Conservation (phyloP, 2,113 vertebrate species). For the Indicator indicator region DNA sequence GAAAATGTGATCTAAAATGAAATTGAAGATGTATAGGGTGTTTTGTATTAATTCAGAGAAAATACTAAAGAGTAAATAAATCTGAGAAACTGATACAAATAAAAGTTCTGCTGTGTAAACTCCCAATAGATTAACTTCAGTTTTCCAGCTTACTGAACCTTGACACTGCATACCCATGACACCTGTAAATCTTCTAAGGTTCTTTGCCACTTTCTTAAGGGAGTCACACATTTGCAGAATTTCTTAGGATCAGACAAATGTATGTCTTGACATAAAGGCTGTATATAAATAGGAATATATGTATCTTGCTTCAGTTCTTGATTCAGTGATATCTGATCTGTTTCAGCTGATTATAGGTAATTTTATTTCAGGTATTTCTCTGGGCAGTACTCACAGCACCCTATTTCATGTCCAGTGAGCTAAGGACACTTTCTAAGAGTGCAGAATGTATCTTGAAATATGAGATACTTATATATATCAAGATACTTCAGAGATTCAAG, state of each 20-base stretch:
- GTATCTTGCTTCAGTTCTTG: not conserved
- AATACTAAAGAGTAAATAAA: not conserved
- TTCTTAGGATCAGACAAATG: not conserved
- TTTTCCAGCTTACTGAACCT: not conserved
- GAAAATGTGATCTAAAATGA: not conserved
- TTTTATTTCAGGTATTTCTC: not conserved
- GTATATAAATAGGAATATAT: not conserved
- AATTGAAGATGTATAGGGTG: not conserved
- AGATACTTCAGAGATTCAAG: constrained; percentile 1
- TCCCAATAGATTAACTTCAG: not conserved
- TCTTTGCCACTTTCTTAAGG: not conserved
- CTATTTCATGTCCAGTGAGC: constrained; percentile 8
- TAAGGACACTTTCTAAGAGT: constrained; percentile 4
- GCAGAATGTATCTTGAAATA: constrained; percentile 34
- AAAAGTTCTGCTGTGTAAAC: not conserved
- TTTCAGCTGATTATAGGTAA: not conserved
- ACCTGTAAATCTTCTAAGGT: not conserved
- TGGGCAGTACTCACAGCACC: constrained; percentile 27
- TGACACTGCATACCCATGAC: not conserved
- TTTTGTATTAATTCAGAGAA: not conserved
- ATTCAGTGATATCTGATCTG: not conserved
- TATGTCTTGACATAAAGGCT: not conserved
- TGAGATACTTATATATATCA: not conserved
- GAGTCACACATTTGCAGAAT: not conserved
- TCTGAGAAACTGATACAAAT: not conserved